Conservation (phyloP, 2,888 invertebrate species). For the Patella depressa region DNA sequence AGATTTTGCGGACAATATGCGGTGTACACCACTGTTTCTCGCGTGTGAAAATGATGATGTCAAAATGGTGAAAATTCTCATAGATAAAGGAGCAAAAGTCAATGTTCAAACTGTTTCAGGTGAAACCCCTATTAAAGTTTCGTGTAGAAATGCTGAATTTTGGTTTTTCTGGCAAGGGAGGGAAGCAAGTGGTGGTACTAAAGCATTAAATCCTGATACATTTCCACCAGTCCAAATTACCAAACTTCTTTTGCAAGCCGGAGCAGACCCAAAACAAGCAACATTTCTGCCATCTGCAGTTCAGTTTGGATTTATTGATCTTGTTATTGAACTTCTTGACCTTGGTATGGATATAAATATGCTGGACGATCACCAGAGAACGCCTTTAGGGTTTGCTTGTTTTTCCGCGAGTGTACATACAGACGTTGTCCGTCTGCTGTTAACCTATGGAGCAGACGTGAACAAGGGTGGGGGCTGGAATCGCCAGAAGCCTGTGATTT, state of each 20-base stretch:
- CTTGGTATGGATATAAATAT: slow-evolving; percentile 64
- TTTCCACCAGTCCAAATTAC: slow-evolving; percentile 61
- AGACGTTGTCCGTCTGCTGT: slow-evolving; percentile 54
- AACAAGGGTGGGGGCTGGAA: slow-evolving; percentile 62
- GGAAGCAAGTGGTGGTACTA: slow-evolving; percentile 31
- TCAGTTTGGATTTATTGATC: slow-evolving; percentile 50
- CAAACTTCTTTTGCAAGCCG: slow-evolving; percentile 54
- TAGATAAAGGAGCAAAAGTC: slow-evolving; percentile 53
- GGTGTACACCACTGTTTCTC: slow-evolving; percentile 51
- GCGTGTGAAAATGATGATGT: slow-evolving; percentile 58
- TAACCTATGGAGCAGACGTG: slow-evolving; percentile 59
- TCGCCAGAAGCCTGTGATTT: slow-evolving; percentile 62
- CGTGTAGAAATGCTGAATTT: slow-evolving; percentile 61
- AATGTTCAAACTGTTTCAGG: slow-evolving; percentile 55
- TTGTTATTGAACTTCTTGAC: slow-evolving; percentile 55
- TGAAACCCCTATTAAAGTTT: slow-evolving; percentile 57
- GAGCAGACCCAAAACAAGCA: slow-evolving; percentile 54
- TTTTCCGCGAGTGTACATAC: slow-evolving; percentile 50
- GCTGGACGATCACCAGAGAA: slow-evolving; percentile 61
- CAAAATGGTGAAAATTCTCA: slow-evolving; percentile 48
- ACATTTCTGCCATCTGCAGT: slow-evolving; percentile 62
- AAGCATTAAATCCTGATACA: slow-evolving; percentile 35
- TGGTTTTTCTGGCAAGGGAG: slow-evolving; percentile 62
- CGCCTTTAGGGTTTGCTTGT: slow-evolving; percentile 61
- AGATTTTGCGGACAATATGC: slow-evolving; percentile 56